Conservation (phyloP, 2,888 invertebrate species). For the Diarsia dahlii region DNA sequence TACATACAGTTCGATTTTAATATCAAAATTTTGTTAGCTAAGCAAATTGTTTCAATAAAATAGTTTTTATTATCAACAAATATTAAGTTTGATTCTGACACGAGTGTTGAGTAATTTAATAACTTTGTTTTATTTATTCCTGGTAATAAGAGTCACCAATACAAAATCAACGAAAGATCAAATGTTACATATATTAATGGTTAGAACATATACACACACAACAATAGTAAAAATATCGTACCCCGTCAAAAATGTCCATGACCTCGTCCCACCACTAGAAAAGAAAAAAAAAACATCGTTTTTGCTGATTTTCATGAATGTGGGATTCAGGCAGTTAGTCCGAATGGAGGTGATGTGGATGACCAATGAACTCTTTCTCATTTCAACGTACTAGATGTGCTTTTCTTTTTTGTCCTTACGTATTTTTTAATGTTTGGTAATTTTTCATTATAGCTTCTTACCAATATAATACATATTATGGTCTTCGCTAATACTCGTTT, state of each 20-base stretch:
- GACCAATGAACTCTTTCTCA: background rate
- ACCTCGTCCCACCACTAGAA: constrained; percentile 99
- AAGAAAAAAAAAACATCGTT: constrained; percentile 89
- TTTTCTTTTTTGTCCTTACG: background rate
- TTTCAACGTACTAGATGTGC: constrained; percentile 19
- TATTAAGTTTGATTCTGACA: constrained; percentile 2
- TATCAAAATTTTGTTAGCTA: constrained; percentile 34
- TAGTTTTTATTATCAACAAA: constrained; percentile 6
- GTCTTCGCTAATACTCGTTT: background rate
- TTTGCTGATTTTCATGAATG: constrained; percentile 73
- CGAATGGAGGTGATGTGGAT: constrained; percentile 27
- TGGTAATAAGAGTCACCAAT: background rate
- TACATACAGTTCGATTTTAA: constrained; percentile 36
- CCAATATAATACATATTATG: background rate
- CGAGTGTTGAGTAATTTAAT: background rate
- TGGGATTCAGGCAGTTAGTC: constrained; percentile 58
- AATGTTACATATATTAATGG: constrained; percentile 62
- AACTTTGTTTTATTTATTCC: background rate
- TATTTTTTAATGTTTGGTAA: background rate
- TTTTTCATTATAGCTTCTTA: background rate
- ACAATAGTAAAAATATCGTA: constrained; percentile 92
- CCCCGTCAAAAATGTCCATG: constrained; percentile 98
- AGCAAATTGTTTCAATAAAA: constrained; percentile 19
- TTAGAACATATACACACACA: constrained; percentile 83
- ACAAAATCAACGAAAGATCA: constrained; percentile 22